Percentiles rank a stretch among this genome's conserved stretches.
Evolutionary conservation across 2,797 vertebrate genomes (phyloP).

Genomic region (Paguma larvata): DNA sequence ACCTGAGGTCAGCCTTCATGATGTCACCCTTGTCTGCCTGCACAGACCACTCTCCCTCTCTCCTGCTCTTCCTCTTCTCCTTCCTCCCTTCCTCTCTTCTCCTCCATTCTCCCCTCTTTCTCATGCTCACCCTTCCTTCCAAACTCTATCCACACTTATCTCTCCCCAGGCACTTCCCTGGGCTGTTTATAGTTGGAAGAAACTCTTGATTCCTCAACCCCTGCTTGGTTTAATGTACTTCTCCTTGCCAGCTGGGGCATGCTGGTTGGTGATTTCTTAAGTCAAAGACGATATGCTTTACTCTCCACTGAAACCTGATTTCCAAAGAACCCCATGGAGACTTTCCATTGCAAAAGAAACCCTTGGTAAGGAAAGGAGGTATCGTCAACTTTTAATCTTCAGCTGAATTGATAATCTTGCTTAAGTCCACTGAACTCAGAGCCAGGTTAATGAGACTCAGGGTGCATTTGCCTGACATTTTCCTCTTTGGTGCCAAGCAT

Average conservation of each 20-base stretch:
- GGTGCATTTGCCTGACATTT: not conserved
- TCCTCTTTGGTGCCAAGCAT: not conserved
- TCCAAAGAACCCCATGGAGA: not conserved
- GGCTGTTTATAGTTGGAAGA: not conserved
- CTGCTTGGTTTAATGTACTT: not conserved
- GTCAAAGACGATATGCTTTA: not conserved
- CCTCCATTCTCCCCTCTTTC: not conserved
- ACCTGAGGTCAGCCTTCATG: not conserved
- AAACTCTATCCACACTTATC: not conserved
- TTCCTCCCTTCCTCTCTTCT: not conserved
- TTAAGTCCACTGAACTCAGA: constrained; percentile 35
- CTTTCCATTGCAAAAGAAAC: not conserved
- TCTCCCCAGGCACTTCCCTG: not conserved
- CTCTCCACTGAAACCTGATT: not conserved
- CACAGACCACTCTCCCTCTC: not conserved
- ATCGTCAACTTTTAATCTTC: constrained; percentile 8
- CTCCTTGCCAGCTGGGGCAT: not conserved
- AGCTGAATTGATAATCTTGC: constrained; percentile 50
- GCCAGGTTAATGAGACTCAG: not conserved
- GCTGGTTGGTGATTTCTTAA: not conserved
- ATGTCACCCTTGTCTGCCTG: not conserved
- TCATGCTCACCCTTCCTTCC: not conserved
- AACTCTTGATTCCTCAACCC: not conserved
- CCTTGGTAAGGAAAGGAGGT: constrained; percentile 6
- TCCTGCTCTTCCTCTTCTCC: not conserved